Percentiles rank a stretch among this genome's conserved stretches.
Conservation (phyloP, 2,888 invertebrate genomes). For the Tetramorium bicarinatum region DNA sequence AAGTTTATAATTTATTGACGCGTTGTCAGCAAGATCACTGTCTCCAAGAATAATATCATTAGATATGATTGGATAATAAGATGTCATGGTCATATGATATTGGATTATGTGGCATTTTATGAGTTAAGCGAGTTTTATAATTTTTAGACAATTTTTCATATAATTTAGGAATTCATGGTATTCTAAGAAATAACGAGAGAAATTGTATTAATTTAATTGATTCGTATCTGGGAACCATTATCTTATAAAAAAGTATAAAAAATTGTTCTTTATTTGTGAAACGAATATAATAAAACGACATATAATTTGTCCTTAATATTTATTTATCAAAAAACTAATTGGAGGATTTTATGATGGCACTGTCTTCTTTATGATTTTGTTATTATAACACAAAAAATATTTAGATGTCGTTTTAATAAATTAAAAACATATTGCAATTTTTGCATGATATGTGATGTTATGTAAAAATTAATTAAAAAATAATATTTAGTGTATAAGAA, state of each 20-base stretch:
- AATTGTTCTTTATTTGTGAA: neutral
- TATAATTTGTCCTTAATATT: neutral
- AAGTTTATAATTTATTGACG: constrained; percentile 63
- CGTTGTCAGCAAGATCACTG: constrained; percentile 57
- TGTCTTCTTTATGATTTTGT: neutral
- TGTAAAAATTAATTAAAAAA: constrained; percentile 27
- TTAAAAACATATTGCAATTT: neutral
- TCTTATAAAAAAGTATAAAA: neutral
- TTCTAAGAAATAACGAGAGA: neutral
- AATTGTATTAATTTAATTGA: neutral
- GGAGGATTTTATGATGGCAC: neutral
- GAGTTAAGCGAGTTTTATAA: constrained; percentile 13
- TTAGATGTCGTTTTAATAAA: neutral
- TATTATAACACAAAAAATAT: neutral
- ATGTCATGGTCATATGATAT: neutral
- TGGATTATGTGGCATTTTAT: constrained; percentile 50
- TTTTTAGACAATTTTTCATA: neutral
- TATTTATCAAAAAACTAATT: constrained; percentile 3
- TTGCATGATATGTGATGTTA: constrained; percentile 15
- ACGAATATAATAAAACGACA: neutral
- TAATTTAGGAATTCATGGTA: neutral
- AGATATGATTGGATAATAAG: neutral
- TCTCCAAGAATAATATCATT: neutral
- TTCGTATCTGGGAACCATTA: neutral
- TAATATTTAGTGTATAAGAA: neutral